Evolutionary conservation across 1,140 invertebrate species (phyloP).

Genomic region (Ooceraea biroi): DNA sequence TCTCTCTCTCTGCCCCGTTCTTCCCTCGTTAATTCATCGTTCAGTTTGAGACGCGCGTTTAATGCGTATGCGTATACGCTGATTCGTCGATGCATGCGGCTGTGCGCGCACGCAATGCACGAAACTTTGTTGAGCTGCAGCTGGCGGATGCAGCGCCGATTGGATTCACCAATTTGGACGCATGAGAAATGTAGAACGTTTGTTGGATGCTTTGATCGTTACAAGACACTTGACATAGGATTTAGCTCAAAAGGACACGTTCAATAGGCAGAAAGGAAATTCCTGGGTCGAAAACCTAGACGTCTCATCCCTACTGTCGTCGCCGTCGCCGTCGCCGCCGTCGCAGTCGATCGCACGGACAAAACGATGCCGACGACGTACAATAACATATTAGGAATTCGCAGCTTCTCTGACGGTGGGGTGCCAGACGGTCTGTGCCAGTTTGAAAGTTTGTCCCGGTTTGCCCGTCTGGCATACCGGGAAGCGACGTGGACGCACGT

Average conservation of each 20-base stretch:
- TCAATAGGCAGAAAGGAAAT: conserved; percentile 64
- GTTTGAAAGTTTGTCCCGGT: conserved; percentile 85
- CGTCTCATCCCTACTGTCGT: too few species aligned
- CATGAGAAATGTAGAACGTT: too few species aligned
- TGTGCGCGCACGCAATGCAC: neutral
- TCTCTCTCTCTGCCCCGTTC: conserved; percentile 25
- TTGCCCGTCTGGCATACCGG: conserved; percentile 80
- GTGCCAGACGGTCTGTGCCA: conserved; percentile 84
- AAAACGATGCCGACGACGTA: conserved; percentile 68
- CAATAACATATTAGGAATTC: conserved; percentile 76
- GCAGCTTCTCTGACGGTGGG: conserved; percentile 59
- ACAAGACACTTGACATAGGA: neutral
- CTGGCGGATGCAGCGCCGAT: too few species aligned
- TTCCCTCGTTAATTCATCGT: conserved; percentile 44
- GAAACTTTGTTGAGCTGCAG: neutral
- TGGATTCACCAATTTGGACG: too few species aligned
- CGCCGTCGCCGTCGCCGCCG: neutral
- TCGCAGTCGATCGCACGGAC: conserved; percentile 64
- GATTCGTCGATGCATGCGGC: conserved; percentile 21
- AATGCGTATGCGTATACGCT: conserved; percentile 43
- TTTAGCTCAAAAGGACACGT: neutral
- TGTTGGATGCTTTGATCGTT: too few species aligned
- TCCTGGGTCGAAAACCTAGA: conserved; percentile 46
- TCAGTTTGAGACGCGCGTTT: conserved; percentile 35
- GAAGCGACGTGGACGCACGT: conserved; percentile 72